Conservation (phyloP, 2,113 vertebrate genomes). For the Probosciger aterrimus region DNA sequence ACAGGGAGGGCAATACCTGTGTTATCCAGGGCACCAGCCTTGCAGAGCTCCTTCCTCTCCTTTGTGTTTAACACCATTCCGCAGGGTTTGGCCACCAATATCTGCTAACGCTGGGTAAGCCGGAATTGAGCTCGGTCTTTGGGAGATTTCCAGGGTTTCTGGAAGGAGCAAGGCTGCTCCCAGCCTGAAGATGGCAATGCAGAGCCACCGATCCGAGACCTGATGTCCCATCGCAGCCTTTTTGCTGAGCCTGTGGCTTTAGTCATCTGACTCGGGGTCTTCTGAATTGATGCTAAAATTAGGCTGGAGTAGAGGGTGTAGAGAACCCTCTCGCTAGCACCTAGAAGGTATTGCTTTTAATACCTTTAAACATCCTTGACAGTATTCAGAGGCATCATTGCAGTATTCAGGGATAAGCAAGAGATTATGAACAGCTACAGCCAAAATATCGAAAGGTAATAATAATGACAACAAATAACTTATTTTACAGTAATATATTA, state of each 20-base stretch:
- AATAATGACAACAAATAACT: not conserved
- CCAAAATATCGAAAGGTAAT: not conserved
- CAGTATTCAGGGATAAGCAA: not conserved
- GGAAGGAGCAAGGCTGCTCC: not conserved
- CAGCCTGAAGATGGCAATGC: conserved; percentile 54
- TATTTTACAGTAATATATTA: not conserved
- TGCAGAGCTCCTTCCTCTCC: not conserved
- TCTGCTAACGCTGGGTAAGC: not conserved
- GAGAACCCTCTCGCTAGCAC: not conserved
- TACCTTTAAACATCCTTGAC: not conserved
- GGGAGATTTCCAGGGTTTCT: not conserved
- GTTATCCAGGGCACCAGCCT: not conserved
- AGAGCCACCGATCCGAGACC: not conserved
- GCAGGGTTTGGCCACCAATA: not conserved
- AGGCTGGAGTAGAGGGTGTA: not conserved
- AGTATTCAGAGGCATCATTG: not conserved
- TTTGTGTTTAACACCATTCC: not conserved
- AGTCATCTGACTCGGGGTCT: not conserved
- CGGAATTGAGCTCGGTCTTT: not conserved
- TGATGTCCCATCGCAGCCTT: not conserved
- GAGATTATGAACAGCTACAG: not conserved
- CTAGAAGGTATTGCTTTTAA: not conserved
- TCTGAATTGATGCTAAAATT: not conserved
- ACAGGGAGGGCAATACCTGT: rapidly evolving
- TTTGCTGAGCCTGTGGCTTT: not conserved